phyloP scores from a whole-genome alignment of 2,113 vertebrate species.

The Urocitellus parryii region DNA sequence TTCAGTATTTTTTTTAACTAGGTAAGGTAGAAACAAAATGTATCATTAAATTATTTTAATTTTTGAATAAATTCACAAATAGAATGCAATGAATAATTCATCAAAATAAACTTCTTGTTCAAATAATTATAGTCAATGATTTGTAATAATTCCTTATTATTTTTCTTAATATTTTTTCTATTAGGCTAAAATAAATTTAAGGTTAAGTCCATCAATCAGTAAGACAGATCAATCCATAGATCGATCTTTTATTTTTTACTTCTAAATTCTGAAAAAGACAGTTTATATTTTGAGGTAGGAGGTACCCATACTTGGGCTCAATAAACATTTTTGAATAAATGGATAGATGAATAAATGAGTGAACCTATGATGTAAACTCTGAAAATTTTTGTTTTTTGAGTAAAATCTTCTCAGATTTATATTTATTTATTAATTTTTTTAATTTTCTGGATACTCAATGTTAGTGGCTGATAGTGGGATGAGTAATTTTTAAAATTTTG shows the following conservation, averaged over 20 bases:
- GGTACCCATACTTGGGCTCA: not conserved
- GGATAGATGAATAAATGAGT: not conserved
- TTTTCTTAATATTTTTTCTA: constrained; percentile 24
- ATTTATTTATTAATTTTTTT: not conserved
- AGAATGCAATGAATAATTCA: not conserved
- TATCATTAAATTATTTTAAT: not conserved
- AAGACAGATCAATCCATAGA: not conserved
- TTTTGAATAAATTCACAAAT: constrained; percentile 18
- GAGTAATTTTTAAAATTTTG: not conserved
- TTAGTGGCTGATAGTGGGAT: not conserved
- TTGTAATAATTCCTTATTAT: not conserved
- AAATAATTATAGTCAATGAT: not conserved
- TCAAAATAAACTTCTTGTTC: constrained; percentile 25
- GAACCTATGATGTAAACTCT: not conserved
- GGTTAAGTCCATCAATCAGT: not conserved
- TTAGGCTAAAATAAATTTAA: not conserved
- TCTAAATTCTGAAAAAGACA: not conserved
- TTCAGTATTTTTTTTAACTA: constrained; percentile 38
- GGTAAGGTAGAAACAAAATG: not conserved
- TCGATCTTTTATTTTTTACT: not conserved
- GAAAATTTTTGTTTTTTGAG: not conserved
- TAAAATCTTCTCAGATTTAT: not conserved
- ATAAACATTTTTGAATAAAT: not conserved
- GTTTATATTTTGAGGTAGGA: not conserved
- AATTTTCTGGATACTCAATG: not conserved